A percentile compares a stretch with the other conserved stretches of the same genome.
Conservation (phyloP, 2,797 vertebrate species). For the Sylvia borin region DNA sequence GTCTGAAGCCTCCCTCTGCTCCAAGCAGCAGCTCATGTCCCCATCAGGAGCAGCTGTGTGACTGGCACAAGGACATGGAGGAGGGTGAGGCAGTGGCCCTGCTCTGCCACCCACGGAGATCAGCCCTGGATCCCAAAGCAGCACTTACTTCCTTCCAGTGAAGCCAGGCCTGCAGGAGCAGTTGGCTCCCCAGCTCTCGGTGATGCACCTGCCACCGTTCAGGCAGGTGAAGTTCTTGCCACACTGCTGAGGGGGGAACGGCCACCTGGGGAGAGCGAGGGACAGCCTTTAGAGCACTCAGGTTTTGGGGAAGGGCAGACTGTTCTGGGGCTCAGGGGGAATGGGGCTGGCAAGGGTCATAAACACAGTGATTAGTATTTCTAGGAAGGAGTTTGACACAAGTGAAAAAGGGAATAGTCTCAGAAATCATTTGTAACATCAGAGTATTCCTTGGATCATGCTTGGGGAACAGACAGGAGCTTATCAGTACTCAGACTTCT, state of each 20-base stretch:
- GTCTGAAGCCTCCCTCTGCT: neutral
- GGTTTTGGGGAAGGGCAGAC: neutral
- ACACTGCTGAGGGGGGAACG: constrained; percentile 83
- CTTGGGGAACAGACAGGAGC: neutral
- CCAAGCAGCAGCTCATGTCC: neutral
- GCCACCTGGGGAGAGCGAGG: constrained; percentile 78
- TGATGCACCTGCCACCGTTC: constrained; percentile 81
- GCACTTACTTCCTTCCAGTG: constrained; percentile 82
- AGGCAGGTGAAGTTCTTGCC: constrained; percentile 82
- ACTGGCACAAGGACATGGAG: neutral
- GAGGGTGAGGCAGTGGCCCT: neutral
- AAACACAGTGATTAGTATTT: neutral
- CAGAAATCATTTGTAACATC: neutral
- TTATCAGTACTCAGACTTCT: neutral
- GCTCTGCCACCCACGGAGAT: neutral
- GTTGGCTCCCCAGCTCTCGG: constrained; percentile 82
- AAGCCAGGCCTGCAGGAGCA: constrained; percentile 90
- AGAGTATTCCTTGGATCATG: neutral
- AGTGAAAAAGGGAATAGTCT: neutral
- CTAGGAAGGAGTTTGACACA: neutral
- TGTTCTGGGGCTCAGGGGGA: neutral
- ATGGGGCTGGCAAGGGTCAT: accelerated
- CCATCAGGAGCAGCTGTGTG: neutral
- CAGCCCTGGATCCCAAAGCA: neutral
- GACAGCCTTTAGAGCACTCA: neutral